Conservation (phyloP, 1,140 invertebrate species). For the Rhyzopertha dominica region DNA sequence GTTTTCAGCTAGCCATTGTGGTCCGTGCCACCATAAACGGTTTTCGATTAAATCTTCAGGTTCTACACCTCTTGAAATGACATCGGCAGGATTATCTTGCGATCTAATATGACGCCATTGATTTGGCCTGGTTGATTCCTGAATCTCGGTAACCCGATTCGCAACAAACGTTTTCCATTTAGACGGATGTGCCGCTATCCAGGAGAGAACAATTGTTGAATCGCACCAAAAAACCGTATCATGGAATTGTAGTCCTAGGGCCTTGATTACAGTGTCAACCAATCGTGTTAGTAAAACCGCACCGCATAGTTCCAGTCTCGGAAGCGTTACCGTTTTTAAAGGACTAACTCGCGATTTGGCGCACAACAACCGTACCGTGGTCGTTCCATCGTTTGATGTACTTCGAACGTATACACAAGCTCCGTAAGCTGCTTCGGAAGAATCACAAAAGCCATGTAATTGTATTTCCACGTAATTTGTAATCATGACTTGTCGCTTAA, state of each 20-base stretch:
- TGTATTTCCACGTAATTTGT: neutral
- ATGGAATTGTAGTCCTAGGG: slow-evolving; percentile 27
- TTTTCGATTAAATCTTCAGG: slow-evolving; percentile 20
- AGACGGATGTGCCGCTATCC: slow-evolving; percentile 37
- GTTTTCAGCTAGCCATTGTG: slow-evolving; percentile 13
- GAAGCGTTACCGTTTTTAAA: slow-evolving; percentile 28
- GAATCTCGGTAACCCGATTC: slow-evolving; percentile 38
- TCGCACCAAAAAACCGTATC: slow-evolving; percentile 42
- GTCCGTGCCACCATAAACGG: slow-evolving; percentile 40
- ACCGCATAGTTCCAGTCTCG: slow-evolving; percentile 34
- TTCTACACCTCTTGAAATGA: slow-evolving; percentile 21
- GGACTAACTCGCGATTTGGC: slow-evolving; percentile 36
- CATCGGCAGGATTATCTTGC: slow-evolving; percentile 34
- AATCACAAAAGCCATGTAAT: neutral
- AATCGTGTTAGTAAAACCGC: slow-evolving; percentile 24
- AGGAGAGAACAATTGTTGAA: slow-evolving; percentile 44
- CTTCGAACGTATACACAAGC: slow-evolving; percentile 30
- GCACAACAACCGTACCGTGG: slow-evolving; percentile 14
- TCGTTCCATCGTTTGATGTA: slow-evolving; percentile 21
- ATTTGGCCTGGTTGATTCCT: slow-evolving; percentile 24
- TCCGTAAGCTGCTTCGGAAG: slow-evolving; percentile 25
- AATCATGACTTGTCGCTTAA: neutral
- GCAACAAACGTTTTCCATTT: slow-evolving; percentile 39
- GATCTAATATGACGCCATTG: slow-evolving; percentile 36
- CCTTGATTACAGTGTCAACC: slow-evolving; percentile 15